Conservation (phyloP, 1,140 invertebrate genomes). For the Pseudomyrmex dendroicus region DNA sequence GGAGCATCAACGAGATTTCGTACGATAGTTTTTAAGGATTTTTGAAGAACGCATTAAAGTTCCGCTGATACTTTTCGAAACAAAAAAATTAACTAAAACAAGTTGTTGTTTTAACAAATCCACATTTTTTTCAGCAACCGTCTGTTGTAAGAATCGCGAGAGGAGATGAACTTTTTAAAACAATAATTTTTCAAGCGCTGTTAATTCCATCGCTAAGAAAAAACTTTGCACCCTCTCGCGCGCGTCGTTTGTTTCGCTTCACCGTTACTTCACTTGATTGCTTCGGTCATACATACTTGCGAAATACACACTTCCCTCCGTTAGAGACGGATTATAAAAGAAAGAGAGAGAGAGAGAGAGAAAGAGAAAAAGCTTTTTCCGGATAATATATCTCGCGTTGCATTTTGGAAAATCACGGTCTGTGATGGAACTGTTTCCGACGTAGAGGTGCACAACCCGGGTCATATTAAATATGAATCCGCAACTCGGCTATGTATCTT, state of each 20-base stretch:
- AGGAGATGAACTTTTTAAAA: neutral
- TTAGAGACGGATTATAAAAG: constrained; percentile 18
- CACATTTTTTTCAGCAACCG: too few species aligned
- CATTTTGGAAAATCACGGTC: constrained; percentile 52
- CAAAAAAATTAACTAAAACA: too few species aligned
- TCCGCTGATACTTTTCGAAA: too few species aligned
- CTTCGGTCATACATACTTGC: constrained; percentile 32
- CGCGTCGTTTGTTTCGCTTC: neutral
- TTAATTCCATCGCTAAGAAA: neutral
- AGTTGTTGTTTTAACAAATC: too few species aligned
- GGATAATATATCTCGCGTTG: constrained; percentile 36
- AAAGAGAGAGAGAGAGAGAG: too few species aligned
- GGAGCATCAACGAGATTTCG: too few species aligned
- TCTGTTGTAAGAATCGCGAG: neutral
- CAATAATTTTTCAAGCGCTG: neutral
- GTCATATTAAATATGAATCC: constrained; percentile 60
- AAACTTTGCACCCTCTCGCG: too few species aligned
- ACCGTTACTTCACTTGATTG: constrained; percentile 1
- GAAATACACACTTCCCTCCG: constrained; percentile 18
- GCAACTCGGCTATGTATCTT: constrained; percentile 57
- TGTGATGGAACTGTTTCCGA: constrained; percentile 59
- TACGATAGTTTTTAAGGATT: too few species aligned
- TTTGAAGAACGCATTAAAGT: too few species aligned
- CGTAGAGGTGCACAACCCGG: constrained; percentile 49
- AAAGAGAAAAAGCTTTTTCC: constrained; percentile 14